Evolutionary conservation across 37 sponge, comb jelly and placozoan genomes (phyloP).

Genomic region (Mnemiopsis leidyi): DNA sequence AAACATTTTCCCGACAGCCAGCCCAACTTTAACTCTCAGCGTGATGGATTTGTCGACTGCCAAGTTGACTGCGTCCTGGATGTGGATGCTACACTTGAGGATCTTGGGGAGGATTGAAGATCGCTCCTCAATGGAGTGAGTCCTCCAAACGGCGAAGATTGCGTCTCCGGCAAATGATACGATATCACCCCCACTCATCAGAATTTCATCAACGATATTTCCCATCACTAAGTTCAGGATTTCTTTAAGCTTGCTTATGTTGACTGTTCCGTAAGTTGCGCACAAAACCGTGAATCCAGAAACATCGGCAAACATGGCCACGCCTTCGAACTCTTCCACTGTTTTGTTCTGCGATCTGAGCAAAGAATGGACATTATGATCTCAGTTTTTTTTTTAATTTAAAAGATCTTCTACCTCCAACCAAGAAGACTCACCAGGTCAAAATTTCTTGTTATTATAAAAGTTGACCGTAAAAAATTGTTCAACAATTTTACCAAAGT

Average conservation of each 20-base stretch:
- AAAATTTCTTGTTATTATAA: too few relatives aligned
- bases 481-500: not conserved
- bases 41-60: constrained; percentile 48
- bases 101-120: constrained; percentile 47
- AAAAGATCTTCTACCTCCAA: too few relatives aligned
- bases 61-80: constrained; percentile 43
- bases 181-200: constrained; percentile 52
- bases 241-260: constrained; percentile 53
- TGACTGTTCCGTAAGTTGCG: constrained; percentile 36
- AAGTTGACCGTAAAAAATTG: not conserved
- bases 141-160: constrained; percentile 49
- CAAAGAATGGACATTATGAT: not conserved
- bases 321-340: constrained; percentile 35
- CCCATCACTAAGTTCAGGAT: constrained; percentile 55
- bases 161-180: constrained; percentile 63
- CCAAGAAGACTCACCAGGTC: too few relatives aligned
- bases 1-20: constrained; percentile 44
- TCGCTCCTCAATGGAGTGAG: not conserved
- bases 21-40: constrained; percentile 50
- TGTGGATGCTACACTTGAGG: constrained; percentile 32
- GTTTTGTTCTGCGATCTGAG: not conserved
- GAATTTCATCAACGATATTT: constrained; percentile 48
- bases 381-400: too few relatives aligned
- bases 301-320: constrained; percentile 66
- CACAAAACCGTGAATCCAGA: constrained; percentile 55